phyloP scores from a whole-genome alignment of 2,888 invertebrate genomes.

The Drosophila lacicola region DNA sequence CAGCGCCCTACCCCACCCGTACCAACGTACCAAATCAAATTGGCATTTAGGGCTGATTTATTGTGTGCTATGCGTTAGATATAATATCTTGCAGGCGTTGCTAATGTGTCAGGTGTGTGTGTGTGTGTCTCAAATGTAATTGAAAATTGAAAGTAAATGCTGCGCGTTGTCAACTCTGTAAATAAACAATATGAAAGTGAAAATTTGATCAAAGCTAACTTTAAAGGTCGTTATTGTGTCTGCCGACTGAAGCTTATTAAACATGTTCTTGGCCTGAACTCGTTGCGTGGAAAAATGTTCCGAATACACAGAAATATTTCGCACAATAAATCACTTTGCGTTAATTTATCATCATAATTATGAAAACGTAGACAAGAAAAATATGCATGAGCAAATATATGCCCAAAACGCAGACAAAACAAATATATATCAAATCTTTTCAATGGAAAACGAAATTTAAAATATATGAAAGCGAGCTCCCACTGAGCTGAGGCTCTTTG shows the following conservation, averaged over 20 bases:
- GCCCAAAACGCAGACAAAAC: not conserved
- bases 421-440: slow-evolving; percentile 8
- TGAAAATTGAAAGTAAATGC: slow-evolving; percentile 52
- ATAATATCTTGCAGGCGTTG: slow-evolving; percentile 21
- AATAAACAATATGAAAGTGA: slow-evolving; percentile 31
- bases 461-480: too few species aligned
- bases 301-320: slow-evolving; percentile 37
- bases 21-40: slow-evolving; percentile 18
- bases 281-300: slow-evolving; percentile 15
- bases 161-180: slow-evolving; percentile 1
- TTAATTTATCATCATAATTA: slow-evolving; percentile 62
- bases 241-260: slow-evolving; percentile 21
- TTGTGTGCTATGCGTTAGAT: slow-evolving; percentile 37
- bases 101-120: slow-evolving; percentile 17
- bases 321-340: slow-evolving; percentile 59
- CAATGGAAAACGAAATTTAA: slow-evolving; percentile 14
- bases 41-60: slow-evolving; percentile 61
- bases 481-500: too few species aligned
- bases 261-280: slow-evolving; percentile 54
- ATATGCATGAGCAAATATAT: not conserved
- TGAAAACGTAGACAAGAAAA: slow-evolving; percentile 20
- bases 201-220: slow-evolving; percentile 11
- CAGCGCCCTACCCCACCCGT: not conserved
- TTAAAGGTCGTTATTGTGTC: slow-evolving; percentile 7
- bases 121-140: slow-evolving; percentile 38